These are phyloP conservation scores for Tenthredo mesomela DNA, from an alignment of 2,888 invertebrate genomes.

Conservation along the genomic window DNA sequence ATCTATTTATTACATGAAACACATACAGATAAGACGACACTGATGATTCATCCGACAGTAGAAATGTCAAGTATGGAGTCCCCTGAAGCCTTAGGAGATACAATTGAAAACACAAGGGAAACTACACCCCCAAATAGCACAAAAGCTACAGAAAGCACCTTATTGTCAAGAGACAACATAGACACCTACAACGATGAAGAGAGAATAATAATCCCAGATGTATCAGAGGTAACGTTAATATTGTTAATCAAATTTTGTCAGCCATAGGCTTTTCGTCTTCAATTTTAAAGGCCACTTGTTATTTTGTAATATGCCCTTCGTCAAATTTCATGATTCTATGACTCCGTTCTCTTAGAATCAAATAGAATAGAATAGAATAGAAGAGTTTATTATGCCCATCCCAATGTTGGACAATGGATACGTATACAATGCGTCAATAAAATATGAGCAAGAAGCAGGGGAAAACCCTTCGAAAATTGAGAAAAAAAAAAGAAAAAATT, in stretches of 20 bases:
- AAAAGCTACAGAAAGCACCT: slow-evolving; percentile 64
- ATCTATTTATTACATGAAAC: background rate
- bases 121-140: background rate
- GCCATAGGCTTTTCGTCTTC: background rate
- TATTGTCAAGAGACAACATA: slow-evolving; percentile 65
- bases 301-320: background rate
- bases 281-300: background rate
- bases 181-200: slow-evolving; percentile 84
- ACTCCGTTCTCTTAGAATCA: background rate
- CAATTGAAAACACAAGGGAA: slow-evolving; percentile 9
- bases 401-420: too few relatives aligned
- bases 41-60: slow-evolving; percentile 37
- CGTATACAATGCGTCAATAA: too few relatives aligned
- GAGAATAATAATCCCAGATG: slow-evolving; percentile 82
- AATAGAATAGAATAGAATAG: too few relatives aligned
- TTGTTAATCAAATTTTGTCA: background rate
- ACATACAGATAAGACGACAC: background rate
- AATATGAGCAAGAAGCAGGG: too few relatives aligned
- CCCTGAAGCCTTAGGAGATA: background rate
- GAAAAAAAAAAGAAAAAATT: too few relatives aligned
- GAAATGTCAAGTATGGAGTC: slow-evolving; percentile 36
- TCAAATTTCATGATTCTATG: background rate
- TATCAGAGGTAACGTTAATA: slow-evolving; percentile 77
- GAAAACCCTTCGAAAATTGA: too few relatives aligned
- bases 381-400: too few relatives aligned